These are phyloP conservation scores for Tachina grossa DNA, from an alignment of 2,888 invertebrate genomes.

Conservation along the genomic window DNA sequence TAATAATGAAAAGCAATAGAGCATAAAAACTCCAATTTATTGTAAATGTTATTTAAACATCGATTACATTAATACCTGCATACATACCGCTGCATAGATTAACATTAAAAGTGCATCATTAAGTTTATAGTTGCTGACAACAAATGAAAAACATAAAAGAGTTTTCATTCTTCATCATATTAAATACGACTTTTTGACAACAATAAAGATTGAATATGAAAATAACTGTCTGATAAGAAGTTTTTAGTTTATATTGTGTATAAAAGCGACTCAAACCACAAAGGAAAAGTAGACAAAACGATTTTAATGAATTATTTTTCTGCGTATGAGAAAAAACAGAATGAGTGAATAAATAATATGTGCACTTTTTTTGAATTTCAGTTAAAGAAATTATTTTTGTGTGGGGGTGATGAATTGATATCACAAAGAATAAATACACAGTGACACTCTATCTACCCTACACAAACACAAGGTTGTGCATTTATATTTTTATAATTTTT, in stretches of 20 bases:
- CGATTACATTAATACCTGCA: background rate
- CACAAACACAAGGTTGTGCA: background rate
- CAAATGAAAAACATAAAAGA: background rate
- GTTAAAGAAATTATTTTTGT: too few species aligned
- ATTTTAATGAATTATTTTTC: too few species aligned
- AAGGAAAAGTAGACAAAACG: too few species aligned
- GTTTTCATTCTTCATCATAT: slow-evolving; percentile 9
- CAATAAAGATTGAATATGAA: slow-evolving; percentile 31
- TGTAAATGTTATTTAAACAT: slow-evolving; percentile 31
- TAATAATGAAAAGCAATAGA: slow-evolving; percentile 12
- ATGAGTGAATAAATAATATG: too few species aligned
- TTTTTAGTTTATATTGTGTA: background rate
- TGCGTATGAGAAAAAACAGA: too few species aligned
- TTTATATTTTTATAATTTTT: background rate
- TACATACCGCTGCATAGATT: slow-evolving; percentile 7
- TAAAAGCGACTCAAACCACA: background rate
- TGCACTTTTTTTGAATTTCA: too few species aligned
- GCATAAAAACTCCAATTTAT: slow-evolving; percentile 38
- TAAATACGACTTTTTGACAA: slow-evolving; percentile 33
- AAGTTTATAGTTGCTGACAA: slow-evolving; percentile 34
- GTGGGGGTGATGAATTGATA: slow-evolving; percentile 7
- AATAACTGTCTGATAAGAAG: slow-evolving; percentile 4
- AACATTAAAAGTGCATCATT: slow-evolving; percentile 27
- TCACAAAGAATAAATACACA: slow-evolving; percentile 16
- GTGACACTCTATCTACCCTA: slow-evolving; percentile 8